Conservation (phyloP, 1,140 invertebrate species). For the Lepidurus arcticus region DNA sequence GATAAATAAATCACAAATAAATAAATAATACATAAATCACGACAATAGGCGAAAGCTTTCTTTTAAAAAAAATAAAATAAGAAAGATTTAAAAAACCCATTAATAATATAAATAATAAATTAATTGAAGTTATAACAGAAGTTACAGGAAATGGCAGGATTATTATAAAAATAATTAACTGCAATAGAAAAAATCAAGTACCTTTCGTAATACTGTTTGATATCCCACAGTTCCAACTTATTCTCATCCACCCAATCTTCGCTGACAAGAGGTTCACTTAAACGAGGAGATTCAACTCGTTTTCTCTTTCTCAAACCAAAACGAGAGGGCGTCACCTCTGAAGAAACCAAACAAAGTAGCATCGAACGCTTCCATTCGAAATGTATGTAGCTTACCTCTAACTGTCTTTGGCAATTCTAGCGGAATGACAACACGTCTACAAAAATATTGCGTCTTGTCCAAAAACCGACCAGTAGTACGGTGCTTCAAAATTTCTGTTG, state of each 20-base stretch:
- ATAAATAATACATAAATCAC: neutral
- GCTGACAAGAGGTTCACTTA: constrained; percentile 79
- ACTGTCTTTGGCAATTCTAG: constrained; percentile 88
- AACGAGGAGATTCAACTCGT: constrained; percentile 79
- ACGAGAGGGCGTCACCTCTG: constrained; percentile 87
- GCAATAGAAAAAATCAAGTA: constrained; percentile 27
- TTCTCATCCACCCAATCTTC: constrained; percentile 96
- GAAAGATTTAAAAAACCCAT: no score
- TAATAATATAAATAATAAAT: neutral
- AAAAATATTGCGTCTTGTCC: constrained; percentile 84
- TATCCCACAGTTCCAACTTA: constrained; percentile 93
- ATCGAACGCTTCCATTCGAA: constrained; percentile 48
- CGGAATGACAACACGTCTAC: constrained; percentile 88
- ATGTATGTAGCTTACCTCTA: constrained; percentile 42
- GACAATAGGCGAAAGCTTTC: no score
- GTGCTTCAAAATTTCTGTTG: constrained; percentile 83
- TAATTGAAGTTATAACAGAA: neutral
- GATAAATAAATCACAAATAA: neutral
- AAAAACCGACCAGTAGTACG: constrained; percentile 80
- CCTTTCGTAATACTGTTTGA: constrained; percentile 89
- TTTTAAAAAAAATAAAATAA: no score
- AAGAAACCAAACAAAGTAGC: constrained; percentile 30
- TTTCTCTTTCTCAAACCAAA: constrained; percentile 88
- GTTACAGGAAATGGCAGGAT: no score
- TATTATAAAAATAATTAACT: neutral